Percentiles rank a stretch among this genome's conserved stretches.
Evolutionary conservation across 35 echinoderm and acorn worm species (phyloP).

Genomic region (Chiridota heheva): DNA sequence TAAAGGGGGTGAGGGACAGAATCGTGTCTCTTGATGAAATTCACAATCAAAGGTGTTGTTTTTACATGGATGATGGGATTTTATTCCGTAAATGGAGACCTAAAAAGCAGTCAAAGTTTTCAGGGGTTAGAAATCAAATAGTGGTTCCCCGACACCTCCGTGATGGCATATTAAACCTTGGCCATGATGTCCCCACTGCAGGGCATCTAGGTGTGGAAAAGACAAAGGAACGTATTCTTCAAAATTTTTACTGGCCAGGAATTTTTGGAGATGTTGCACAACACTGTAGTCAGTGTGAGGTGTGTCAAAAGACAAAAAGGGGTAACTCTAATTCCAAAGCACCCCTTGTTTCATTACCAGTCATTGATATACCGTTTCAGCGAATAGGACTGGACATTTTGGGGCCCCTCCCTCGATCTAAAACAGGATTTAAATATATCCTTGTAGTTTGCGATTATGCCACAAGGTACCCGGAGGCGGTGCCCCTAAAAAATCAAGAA

Average conservation of each 20-base stretch:
- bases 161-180: conserved; percentile 2
- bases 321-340: conserved; percentile 38
- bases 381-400: conserved; percentile 47
- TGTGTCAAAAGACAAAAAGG: conserved; percentile 51
- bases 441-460: neutral
- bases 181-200: conserved; percentile 49
- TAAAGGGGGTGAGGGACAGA: no score
- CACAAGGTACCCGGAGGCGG: conserved; percentile 13
- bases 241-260: conserved; percentile 40
- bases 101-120: neutral
- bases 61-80: neutral
- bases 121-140: neutral
- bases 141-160: conserved; percentile 18
- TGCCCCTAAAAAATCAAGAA: conserved; percentile 31
- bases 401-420: conserved; percentile 37
- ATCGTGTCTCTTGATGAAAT: neutral
- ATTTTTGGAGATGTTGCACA: conserved; percentile 35
- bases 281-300: conserved; percentile 48
- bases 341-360: conserved; percentile 13
- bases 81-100: neutral
- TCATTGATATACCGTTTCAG: conserved; percentile 25
- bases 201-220: conserved; percentile 39
- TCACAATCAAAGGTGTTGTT: neutral
- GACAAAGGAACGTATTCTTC: conserved; percentile 28
- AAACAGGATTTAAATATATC: conserved; percentile 28